These are phyloP conservation scores for Heliothis peltigera DNA, from an alignment of 2,888 invertebrate genomes.

Conservation along the genomic window DNA sequence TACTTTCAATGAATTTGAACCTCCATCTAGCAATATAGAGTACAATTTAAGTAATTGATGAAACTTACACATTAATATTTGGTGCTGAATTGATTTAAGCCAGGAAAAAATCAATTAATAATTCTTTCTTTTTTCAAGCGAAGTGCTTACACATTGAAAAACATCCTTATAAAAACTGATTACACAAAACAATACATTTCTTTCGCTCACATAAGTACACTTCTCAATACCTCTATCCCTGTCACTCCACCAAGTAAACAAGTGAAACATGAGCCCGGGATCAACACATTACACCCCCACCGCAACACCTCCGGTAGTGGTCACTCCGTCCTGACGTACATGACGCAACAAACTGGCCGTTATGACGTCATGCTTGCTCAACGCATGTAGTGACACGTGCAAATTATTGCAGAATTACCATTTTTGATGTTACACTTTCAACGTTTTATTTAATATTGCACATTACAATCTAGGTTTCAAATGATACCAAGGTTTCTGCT, in stretches of 20 bases:
- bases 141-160: too few relatives aligned
- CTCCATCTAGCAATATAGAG: neutral
- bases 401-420: conserved; percentile 42
- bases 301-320: conserved; percentile 49
- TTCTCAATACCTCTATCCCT: too few relatives aligned
- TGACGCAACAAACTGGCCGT: conserved; percentile 30
- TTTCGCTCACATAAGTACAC: neutral
- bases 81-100: too few relatives aligned
- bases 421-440: conserved; percentile 2
- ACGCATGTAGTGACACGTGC: conserved; percentile 23
- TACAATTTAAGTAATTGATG: neutral
- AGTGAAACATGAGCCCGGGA: conserved; percentile 25
- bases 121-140: too few relatives aligned
- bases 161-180: too few relatives aligned
- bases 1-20: neutral
- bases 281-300: conserved; percentile 39
- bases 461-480: too few relatives aligned
- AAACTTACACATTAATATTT: neutral
- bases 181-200: neutral
- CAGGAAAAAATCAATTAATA: too few relatives aligned
- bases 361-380: conserved; percentile 45
- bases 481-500: too few relatives aligned
- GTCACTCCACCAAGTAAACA: conserved; percentile 26
- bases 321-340: conserved; percentile 3
- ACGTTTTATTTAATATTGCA: neutral